Evolutionary conservation across 2,888 invertebrate species (phyloP), one percentile per base, ranked within the genome.

Genomic region (Phyllotreta striolata): DNA sequence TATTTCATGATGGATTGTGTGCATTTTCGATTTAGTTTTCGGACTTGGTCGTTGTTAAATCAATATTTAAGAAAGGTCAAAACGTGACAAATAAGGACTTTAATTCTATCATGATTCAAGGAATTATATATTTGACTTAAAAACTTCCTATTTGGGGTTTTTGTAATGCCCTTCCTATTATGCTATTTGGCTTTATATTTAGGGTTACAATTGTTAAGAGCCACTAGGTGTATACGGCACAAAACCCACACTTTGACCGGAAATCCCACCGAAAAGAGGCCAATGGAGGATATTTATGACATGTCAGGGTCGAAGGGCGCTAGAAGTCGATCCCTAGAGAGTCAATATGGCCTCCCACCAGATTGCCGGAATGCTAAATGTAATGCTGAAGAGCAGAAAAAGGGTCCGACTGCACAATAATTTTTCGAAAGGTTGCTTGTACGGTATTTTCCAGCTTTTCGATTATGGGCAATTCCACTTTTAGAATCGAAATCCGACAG

Each of bases 1-100:
- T 60, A 60, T 60, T 60, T 37, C 44, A 60, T 60, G 60, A 60
- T 54, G 52, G 52, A 60, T 60, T 60, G 60, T 60, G 52, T 60
- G 24, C 1, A 52, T 60, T 54, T 60, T 54, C 52, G 52, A 60
- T 49, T 59, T 12, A 10, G 43, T 8, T 35, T 49, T 12, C 9
- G 12, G 14, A 6, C 49, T 10, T 49, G n/a, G 49, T n/a, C 49
- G 49, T 24, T n/a, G 24, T 24, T 24, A 24, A 24, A 24, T 24
- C 24, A 24, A 24, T 24, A 24, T 24, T 24, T 24, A 24, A 24
- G 24, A 24, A 24, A 24, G 24, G 24, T 24, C 24, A 24, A 24
- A 24, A 24, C 24, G 24, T 24, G 24, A 24, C 4, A 24, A 24
- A 24, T 24, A 1, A 1, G 24, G 24, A 24, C 24, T 24, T 24